These are phyloP conservation scores for Calliphora vomitoria DNA, from an alignment of 2,888 invertebrate species.

Conservation along the genomic window DNA sequence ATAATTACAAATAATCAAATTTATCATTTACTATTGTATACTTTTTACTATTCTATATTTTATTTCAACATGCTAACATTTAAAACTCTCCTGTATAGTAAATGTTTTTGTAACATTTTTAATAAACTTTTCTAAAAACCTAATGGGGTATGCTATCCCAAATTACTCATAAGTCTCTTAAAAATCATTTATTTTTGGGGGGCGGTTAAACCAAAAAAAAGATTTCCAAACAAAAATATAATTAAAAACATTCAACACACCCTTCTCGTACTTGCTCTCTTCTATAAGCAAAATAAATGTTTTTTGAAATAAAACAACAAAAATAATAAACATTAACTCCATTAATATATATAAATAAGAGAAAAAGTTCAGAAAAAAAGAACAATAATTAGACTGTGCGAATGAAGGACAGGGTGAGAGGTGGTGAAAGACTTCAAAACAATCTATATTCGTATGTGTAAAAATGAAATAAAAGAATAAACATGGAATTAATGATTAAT, in stretches of 20 bases:
- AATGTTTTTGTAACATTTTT: background rate
- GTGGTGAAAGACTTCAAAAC: constrained; percentile 11
- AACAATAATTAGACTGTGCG: constrained; percentile 30
- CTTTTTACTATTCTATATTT: too few species aligned
- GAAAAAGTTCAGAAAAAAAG: constrained; percentile 7
- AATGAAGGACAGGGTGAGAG: background rate
- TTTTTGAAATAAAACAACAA: constrained; percentile 27
- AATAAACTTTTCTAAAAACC: background rate
- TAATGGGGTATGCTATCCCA: background rate
- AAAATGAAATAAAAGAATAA: constrained; percentile 44
- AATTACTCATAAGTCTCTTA: background rate
- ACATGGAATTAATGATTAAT: constrained; percentile 67
- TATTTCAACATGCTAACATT: too few species aligned
- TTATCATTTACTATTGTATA: too few species aligned
- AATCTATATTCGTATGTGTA: constrained; percentile 27
- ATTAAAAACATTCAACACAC: constrained; percentile 30
- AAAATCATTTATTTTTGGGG: constrained; percentile 4
- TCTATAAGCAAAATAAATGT: constrained; percentile 6
- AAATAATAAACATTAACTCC: constrained; percentile 33
- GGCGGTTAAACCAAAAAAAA: background rate
- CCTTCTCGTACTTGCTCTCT: background rate
- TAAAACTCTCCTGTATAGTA: background rate
- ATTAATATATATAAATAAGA: constrained; percentile 50
- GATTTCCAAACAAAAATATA: constrained; percentile 10
- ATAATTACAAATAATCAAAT: background rate